Evolutionary conservation across 2,797 vertebrate genomes (phyloP).

Genomic region (Gila robusta): DNA sequence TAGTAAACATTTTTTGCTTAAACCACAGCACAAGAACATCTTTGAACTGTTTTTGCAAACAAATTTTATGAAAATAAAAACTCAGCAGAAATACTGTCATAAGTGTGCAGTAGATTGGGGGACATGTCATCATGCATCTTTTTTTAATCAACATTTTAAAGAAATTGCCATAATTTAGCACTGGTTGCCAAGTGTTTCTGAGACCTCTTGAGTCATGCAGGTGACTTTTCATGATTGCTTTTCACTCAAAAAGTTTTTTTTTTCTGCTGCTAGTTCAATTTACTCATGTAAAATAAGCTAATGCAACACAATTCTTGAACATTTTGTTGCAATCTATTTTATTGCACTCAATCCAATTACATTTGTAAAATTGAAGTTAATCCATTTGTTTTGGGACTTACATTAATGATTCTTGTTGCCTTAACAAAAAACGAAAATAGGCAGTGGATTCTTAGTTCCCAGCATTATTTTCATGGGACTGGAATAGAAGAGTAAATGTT

Average conservation of each 20-base stretch:
- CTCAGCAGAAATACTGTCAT: background rate
- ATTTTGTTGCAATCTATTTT: background rate
- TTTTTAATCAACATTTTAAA: slow-evolving; percentile 3
- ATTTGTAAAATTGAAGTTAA: background rate
- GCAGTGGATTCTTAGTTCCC: background rate
- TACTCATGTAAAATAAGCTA: slow-evolving; percentile 15
- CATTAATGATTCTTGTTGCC: background rate
- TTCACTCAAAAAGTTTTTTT: background rate
- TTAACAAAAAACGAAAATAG: background rate
- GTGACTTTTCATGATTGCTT: background rate
- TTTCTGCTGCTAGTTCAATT: background rate
- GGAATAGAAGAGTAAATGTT: no score
- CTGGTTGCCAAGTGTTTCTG: background rate
- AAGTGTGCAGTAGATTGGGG: background rate
- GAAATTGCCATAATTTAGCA: background rate
- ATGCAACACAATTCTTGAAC: slow-evolving; percentile 9
- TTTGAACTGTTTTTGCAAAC: background rate
- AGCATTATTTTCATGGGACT: background rate
- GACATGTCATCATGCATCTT: background rate
- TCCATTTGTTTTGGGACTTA: background rate
- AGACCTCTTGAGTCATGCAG: slow-evolving; percentile 21
- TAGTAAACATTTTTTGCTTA: background rate
- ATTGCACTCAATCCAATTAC: background rate
- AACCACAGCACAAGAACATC: background rate
- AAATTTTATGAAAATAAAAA: slow-evolving; percentile 1